Conservation (phyloP, 2,113 vertebrate genomes). For the Polyodon spathula region DNA sequence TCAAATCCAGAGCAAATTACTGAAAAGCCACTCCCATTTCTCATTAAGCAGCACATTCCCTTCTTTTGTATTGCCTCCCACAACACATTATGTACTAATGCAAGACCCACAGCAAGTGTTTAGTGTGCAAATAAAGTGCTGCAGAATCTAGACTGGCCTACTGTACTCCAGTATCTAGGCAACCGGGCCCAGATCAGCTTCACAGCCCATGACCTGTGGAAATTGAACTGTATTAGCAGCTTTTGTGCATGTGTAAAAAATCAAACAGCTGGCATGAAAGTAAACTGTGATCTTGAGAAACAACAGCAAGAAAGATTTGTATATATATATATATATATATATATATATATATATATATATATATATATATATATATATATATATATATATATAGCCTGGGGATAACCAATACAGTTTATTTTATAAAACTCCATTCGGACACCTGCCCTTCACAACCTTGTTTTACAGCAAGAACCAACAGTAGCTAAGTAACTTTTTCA, state of each 20-base stretch:
- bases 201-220: slow-evolving; percentile 57
- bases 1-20: too few relatives aligned
- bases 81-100: slow-evolving; percentile 38
- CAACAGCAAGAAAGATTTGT: slow-evolving; percentile 6
- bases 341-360: too few relatives aligned
- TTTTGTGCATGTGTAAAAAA: slow-evolving; percentile 52
- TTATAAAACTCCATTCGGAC: too few relatives aligned
- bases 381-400: too few relatives aligned
- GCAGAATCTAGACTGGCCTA: slow-evolving; percentile 37
- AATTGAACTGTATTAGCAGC: slow-evolving; percentile 70
- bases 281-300: slow-evolving; percentile 41
- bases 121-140: slow-evolving; percentile 56
- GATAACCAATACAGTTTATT: too few relatives aligned
- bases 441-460: too few relatives aligned
- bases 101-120: slow-evolving; percentile 26
- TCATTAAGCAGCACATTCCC: slow-evolving; percentile 35
- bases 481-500: too few relatives aligned
- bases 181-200: slow-evolving; percentile 52
- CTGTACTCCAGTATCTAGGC: slow-evolving; percentile 62
- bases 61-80: slow-evolving; percentile 26
- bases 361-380: too few relatives aligned
- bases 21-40: too few relatives aligned
- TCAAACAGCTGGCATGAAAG: slow-evolving; percentile 45
- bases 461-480: too few relatives aligned
- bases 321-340: too few relatives aligned